Conservation (phyloP, 2,888 invertebrate species). For the Helleia helle region DNA sequence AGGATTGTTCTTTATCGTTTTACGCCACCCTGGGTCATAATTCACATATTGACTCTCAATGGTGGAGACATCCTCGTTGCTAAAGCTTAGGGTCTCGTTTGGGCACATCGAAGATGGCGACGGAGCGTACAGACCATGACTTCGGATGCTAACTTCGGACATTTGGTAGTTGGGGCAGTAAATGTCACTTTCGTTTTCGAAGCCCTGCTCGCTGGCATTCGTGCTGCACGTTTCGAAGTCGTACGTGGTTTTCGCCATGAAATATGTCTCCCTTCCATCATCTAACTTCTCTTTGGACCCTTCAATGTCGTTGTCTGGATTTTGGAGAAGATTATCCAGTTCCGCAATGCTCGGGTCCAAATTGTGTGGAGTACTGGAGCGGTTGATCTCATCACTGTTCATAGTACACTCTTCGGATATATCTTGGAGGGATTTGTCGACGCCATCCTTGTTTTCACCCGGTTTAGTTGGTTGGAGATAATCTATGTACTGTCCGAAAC, state of each 20-base stretch:
- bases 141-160: conserved; percentile 77
- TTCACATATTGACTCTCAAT: conserved; percentile 72
- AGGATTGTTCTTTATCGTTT: conserved; percentile 55
- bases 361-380: conserved; percentile 43
- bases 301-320: conserved; percentile 29
- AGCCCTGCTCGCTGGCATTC: conserved; percentile 61
- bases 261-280: conserved; percentile 54
- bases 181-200: conserved; percentile 76
- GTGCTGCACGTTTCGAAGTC: conserved; percentile 64
- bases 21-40: conserved; percentile 70
- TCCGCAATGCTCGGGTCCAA: conserved; percentile 36
- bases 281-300: conserved; percentile 50
- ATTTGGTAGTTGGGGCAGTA: conserved; percentile 76
- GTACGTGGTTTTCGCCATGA: conserved; percentile 55
- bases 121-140: conserved; percentile 77
- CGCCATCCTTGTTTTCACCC: conserved; percentile 42
- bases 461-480: conserved; percentile 50
- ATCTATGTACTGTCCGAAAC: conserved; percentile 66
- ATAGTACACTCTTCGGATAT: conserved; percentile 65
- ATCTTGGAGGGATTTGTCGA: conserved; percentile 60
- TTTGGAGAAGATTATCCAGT: conserved; percentile 44
- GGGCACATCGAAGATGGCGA: conserved; percentile 72
- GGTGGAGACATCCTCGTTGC: conserved; percentile 63
- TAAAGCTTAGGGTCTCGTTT: conserved; percentile 59
- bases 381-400: conserved; percentile 56